Evolutionary conservation across 2,888 invertebrate species (phyloP).

Genomic region (Amblyjoppa fuscipennis): DNA sequence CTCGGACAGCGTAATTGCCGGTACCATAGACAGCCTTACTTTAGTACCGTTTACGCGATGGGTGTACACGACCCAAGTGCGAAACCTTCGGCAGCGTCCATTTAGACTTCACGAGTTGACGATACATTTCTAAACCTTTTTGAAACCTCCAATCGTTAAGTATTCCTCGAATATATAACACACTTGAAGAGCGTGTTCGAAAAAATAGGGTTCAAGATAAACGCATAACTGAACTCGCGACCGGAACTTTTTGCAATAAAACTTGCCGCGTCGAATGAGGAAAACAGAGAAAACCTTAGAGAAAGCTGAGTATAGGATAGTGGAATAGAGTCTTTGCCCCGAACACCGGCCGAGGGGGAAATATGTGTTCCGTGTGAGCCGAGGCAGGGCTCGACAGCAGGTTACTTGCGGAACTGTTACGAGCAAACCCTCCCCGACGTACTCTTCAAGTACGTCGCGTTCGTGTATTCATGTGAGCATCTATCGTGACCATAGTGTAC

Average conservation of each 20-base stretch:
- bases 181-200: neutral
- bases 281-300: slow-evolving; percentile 23
- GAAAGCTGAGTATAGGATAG: slow-evolving; percentile 11
- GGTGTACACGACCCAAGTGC: neutral
- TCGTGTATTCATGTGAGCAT: slow-evolving; percentile 27
- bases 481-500: slow-evolving; percentile 2
- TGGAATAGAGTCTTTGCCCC: slow-evolving; percentile 37
- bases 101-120: neutral
- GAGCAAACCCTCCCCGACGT: slow-evolving; percentile 45
- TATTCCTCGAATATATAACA: neutral
- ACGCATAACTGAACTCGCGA: slow-evolving; percentile 16
- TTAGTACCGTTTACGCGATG: neutral
- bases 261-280: slow-evolving; percentile 24
- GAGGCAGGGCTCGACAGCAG: slow-evolving; percentile 45
- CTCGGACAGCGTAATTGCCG: neutral
- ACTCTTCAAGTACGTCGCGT: slow-evolving; percentile 25
- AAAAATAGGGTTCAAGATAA: neutral
- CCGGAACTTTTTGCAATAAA: slow-evolving; percentile 20
- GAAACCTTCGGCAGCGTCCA: neutral
- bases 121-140: neutral
- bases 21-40: neutral
- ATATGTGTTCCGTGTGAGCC: slow-evolving; percentile 58
- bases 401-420: slow-evolving; percentile 60
- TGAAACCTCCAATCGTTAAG: neutral
- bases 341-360: slow-evolving; percentile 25